Evolutionary conservation across 2,113 vertebrate genomes (phyloP).

Genomic region (Lycocorax pyrrhopterus): DNA sequence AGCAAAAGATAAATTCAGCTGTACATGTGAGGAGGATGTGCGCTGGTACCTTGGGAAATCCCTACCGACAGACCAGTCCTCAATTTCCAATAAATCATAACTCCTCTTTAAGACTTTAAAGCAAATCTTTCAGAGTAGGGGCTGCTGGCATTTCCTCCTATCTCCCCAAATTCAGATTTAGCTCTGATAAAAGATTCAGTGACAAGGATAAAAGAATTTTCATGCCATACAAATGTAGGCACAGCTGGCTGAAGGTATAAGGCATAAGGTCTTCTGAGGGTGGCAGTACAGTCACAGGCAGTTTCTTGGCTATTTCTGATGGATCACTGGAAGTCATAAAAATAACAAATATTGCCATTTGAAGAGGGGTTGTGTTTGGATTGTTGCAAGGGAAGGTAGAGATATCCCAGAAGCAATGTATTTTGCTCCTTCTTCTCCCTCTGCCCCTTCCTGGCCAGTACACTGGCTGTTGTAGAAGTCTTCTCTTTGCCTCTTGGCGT

Average conservation of each 20-base stretch:
- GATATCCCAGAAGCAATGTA: not conserved
- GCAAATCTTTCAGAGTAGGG: not conserved
- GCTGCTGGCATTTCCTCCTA: not conserved
- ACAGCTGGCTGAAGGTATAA: not conserved
- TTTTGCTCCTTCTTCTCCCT: not conserved
- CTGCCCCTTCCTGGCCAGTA: not conserved
- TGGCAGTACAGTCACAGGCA: not conserved
- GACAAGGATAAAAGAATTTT: not conserved
- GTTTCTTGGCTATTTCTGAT: not conserved
- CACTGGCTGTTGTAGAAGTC: fast-evolving
- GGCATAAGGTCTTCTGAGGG: not conserved
- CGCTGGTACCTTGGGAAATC: not conserved
- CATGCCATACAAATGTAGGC: not conserved
- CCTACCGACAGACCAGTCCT: not conserved
- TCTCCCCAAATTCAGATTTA: not conserved
- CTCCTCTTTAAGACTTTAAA: not conserved
- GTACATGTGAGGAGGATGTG: not conserved
- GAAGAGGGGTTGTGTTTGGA: not conserved
- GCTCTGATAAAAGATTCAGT: not conserved
- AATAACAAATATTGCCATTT: not conserved
- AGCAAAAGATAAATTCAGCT: not conserved
- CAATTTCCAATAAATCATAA: not conserved
- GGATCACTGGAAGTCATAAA: not conserved
- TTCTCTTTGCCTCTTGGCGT: not conserved
- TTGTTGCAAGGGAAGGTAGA: not conserved